A percentile compares a stretch with the other conserved stretches of the same genome.
Conservation (phyloP, 2,888 invertebrate genomes). For the Palloptera scutellata region DNA sequence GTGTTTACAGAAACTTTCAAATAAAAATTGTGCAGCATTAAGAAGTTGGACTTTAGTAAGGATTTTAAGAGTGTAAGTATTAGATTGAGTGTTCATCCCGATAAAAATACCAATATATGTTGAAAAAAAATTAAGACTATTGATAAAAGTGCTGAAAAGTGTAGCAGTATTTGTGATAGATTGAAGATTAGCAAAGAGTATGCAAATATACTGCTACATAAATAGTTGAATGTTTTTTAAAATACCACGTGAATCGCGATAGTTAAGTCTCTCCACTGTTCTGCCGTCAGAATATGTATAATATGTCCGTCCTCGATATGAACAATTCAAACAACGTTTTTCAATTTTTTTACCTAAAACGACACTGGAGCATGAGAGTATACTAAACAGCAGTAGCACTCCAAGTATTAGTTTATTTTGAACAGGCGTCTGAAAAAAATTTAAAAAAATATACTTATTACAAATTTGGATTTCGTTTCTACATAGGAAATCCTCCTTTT, state of each 20-base stretch:
- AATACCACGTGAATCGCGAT: constrained; percentile 57
- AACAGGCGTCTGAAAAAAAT: constrained; percentile 29
- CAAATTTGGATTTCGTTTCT: too few species aligned
- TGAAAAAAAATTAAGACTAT: constrained; percentile 14
- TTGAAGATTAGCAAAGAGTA: not conserved
- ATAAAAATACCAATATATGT: too few species aligned
- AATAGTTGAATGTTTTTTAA: constrained; percentile 31
- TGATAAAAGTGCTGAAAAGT: constrained; percentile 20
- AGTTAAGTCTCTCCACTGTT: constrained; percentile 51
- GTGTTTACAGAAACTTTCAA: not conserved
- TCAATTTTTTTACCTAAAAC: constrained; percentile 54
- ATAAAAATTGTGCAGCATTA: not conserved
- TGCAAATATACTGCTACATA: too few species aligned
- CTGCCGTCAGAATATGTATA: constrained; percentile 56
- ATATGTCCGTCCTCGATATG: constrained; percentile 53
- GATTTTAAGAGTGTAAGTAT: constrained; percentile 2
- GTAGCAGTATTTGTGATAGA: constrained; percentile 20
- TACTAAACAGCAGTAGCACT: constrained; percentile 25
- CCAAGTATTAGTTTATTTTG: constrained; percentile 25
- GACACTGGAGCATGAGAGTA: constrained; percentile 22
- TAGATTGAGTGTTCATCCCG: too few species aligned
- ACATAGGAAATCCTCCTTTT: too few species aligned
- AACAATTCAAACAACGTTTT: constrained; percentile 56
- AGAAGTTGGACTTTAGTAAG: not conserved
- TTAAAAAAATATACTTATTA: not conserved